Evolutionary conservation across 1,140 invertebrate genomes (phyloP).

Genomic region (Lanistes nyassanus): DNA sequence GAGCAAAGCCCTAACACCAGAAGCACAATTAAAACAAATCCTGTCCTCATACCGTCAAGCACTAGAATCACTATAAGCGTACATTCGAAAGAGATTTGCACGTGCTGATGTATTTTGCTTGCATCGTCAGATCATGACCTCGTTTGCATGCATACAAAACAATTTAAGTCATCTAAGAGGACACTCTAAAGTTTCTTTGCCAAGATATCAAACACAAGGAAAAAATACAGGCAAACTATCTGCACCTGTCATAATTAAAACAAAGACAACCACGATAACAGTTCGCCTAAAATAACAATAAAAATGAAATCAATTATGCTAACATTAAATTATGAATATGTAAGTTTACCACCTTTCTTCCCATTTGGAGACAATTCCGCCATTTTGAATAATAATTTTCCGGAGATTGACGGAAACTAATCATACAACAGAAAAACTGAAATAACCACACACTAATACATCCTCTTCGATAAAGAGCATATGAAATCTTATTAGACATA

Average conservation of each 20-base stretch:
- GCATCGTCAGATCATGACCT: slow-evolving; percentile 10
- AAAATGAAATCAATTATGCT: slow-evolving; percentile 28
- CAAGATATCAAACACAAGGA: slow-evolving; percentile 8
- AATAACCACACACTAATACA: too few species aligned
- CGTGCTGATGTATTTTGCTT: too few species aligned
- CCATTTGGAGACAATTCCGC: slow-evolving; percentile 25
- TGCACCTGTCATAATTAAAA: not conserved
- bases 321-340: slow-evolving; percentile 32
- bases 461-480: too few species aligned
- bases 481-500: too few species aligned
- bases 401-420: slow-evolving; percentile 27
- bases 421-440: not conserved
- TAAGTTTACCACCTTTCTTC: slow-evolving; percentile 27
- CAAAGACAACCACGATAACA: not conserved
- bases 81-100: too few species aligned
- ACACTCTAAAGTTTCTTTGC: not conserved
- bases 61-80: too few species aligned
- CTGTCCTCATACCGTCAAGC: too few species aligned
- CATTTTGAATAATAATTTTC: slow-evolving; percentile 30
- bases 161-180: not conserved
- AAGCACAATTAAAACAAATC: too few species aligned
- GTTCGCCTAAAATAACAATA: not conserved
- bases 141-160: slow-evolving; percentile 28
- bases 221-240: not conserved
- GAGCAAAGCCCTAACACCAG: too few species aligned